These are phyloP conservation scores for Zenarchopterus dispar DNA, from an alignment of 2,797 vertebrate genomes.

Conservation along the genomic window DNA sequence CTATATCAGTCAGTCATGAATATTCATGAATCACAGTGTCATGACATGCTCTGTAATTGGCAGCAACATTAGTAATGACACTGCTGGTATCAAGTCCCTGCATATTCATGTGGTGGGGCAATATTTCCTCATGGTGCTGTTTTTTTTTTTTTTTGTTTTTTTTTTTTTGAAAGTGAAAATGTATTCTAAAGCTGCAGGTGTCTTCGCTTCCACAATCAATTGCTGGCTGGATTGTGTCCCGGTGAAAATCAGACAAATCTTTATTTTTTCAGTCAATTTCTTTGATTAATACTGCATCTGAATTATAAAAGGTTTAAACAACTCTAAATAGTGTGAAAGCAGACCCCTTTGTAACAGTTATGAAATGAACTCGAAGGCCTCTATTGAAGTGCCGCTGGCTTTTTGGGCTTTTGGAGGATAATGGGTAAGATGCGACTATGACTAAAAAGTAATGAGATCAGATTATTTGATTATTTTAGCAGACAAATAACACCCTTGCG, in stretches of 20 bases:
- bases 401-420: slow-evolving; percentile 27
- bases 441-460: slow-evolving; percentile 15
- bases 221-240: slow-evolving; percentile 78
- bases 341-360: slow-evolving; percentile 51
- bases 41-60: slow-evolving; percentile 90
- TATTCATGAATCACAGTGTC: slow-evolving; percentile 89
- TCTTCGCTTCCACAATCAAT: slow-evolving; percentile 84
- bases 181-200: slow-evolving; percentile 87
- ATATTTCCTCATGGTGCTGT: slow-evolving; percentile 78
- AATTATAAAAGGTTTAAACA: slow-evolving; percentile 70
- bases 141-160: slow-evolving; percentile 24
- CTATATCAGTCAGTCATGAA: slow-evolving; percentile 85
- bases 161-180: slow-evolving; percentile 78
- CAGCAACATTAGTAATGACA: slow-evolving; percentile 90
- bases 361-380: background rate
- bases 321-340: slow-evolving; percentile 55
- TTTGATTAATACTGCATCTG: slow-evolving; percentile 77
- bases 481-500: slow-evolving; percentile 7
- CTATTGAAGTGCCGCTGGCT: slow-evolving; percentile 15
- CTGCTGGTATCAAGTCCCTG: slow-evolving; percentile 84
- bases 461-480: slow-evolving; percentile 8
- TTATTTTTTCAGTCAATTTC: slow-evolving; percentile 77
- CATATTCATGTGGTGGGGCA: slow-evolving; percentile 86
- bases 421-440: slow-evolving; percentile 30
- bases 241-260: slow-evolving; percentile 81